Conservation (phyloP, 2,888 invertebrate genomes). For the Chaitophorus viminalis region DNA sequence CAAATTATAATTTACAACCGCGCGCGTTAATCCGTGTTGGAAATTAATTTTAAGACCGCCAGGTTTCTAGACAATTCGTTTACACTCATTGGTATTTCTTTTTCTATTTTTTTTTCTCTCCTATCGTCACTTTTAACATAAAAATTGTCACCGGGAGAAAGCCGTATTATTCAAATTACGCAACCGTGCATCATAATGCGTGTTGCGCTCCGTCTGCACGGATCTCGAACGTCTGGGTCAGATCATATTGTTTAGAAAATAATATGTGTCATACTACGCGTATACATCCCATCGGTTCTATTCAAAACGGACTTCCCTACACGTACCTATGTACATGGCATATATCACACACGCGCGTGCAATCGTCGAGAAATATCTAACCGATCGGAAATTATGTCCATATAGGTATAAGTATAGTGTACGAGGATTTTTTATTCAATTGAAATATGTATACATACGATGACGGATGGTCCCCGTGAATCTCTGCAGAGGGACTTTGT, state of each 20-base stretch:
- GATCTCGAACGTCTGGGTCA: constrained; percentile 16
- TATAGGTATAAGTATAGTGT: neutral
- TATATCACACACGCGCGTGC: neutral
- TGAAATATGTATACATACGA: neutral
- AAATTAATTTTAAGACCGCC: neutral
- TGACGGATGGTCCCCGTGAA: neutral
- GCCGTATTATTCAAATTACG: neutral
- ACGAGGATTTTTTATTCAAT: neutral
- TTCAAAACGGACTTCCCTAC: neutral
- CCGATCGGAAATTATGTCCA: neutral
- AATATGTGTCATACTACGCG: neutral
- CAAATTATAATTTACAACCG: neutral
- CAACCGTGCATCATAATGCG: neutral
- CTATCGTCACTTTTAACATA: neutral
- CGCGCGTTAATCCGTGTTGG: neutral
- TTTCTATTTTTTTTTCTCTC: neutral
- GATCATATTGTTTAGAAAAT: constrained; percentile 12
- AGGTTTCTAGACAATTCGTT: neutral
- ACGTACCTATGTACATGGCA: too few relatives aligned
- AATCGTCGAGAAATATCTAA: constrained; percentile 9
- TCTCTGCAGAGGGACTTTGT: neutral
- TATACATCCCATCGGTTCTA: neutral
- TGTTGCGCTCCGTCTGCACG: neutral
- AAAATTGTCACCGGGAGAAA: constrained; percentile 17
- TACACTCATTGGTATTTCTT: constrained; percentile 27